Conservation (phyloP, 1,140 invertebrate species). For the Habropoda laboriosa region DNA sequence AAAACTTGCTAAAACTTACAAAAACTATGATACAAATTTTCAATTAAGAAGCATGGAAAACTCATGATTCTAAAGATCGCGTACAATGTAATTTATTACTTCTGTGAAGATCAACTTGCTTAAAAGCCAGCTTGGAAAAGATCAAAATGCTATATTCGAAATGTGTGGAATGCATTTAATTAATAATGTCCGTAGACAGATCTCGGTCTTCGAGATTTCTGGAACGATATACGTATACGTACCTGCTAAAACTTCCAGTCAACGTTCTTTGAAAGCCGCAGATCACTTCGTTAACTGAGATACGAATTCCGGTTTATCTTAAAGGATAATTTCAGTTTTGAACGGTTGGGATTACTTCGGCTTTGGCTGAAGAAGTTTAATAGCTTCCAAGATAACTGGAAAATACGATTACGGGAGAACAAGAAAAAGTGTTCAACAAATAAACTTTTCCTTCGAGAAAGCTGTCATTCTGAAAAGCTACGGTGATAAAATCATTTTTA, state of each 20-base stretch:
- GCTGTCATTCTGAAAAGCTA: background rate
- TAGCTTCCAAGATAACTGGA: background rate
- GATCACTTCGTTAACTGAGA: conserved; percentile 5
- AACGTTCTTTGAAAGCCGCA: background rate
- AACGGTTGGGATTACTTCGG: background rate
- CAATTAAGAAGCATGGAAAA: no score
- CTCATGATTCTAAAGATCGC: no score
- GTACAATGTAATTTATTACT: no score
- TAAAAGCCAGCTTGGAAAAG: background rate
- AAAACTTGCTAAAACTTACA: no score
- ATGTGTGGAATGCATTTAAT: background rate
- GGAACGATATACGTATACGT: background rate
- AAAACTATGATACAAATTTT: no score
- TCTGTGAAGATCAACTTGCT: background rate
- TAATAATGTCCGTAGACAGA: background rate
- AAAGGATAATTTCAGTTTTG: conserved; percentile 1
- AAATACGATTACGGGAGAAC: no score
- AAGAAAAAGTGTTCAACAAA: background rate
- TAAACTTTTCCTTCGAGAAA: background rate
- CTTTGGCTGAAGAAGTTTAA: background rate
- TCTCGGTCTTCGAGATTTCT: background rate
- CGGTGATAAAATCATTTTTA: background rate
- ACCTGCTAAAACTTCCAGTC: background rate
- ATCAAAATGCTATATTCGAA: no score
- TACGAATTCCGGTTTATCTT: conserved; percentile 5